Conservation (phyloP, 30 jellyfish, hydroid and myxozoan species). For the Pelagia noctiluca region DNA sequence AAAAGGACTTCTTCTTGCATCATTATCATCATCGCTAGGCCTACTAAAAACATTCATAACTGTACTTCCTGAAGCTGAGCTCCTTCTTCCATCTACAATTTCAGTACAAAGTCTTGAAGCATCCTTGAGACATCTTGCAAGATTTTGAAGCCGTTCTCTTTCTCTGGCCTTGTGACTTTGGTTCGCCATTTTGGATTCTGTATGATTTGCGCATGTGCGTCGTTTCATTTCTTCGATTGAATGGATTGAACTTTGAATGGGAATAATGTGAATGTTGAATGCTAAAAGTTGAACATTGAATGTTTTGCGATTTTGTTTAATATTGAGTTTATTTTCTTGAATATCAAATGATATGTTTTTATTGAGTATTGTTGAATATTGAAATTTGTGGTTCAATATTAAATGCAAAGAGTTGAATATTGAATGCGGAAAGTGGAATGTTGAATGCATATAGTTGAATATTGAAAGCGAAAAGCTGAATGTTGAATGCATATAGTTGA, state of each 20-base stretch:
- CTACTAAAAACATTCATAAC: constrained; percentile 1
- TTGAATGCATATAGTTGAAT: too few relatives aligned
- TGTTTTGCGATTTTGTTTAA: neutral
- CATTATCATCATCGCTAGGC: neutral
- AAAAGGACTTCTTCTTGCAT: neutral
- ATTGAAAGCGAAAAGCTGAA: too few relatives aligned
- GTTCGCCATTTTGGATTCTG: neutral
- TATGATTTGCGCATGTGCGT: constrained; percentile 2
- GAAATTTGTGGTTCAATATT: neutral
- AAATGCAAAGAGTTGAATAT: too few relatives aligned
- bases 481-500: too few relatives aligned
- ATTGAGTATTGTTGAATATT: neutral
- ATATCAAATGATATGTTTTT: neutral
- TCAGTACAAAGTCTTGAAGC: constrained; percentile 5
- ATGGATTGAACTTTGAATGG: neutral
- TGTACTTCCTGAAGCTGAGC: constrained; percentile 8
- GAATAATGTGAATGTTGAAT: neutral
- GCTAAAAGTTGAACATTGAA: constrained; percentile 2
- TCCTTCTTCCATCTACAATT: constrained; percentile 3
- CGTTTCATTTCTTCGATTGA: neutral
- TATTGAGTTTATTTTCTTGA: neutral
- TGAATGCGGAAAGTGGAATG: too few relatives aligned
- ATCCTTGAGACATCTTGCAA: neutral
- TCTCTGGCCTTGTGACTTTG: constrained; percentile 5
- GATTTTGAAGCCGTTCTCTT: neutral